These are phyloP conservation scores for Malurus splendens DNA, from an alignment of 2,797 vertebrate genomes.

Conservation along the genomic window DNA sequence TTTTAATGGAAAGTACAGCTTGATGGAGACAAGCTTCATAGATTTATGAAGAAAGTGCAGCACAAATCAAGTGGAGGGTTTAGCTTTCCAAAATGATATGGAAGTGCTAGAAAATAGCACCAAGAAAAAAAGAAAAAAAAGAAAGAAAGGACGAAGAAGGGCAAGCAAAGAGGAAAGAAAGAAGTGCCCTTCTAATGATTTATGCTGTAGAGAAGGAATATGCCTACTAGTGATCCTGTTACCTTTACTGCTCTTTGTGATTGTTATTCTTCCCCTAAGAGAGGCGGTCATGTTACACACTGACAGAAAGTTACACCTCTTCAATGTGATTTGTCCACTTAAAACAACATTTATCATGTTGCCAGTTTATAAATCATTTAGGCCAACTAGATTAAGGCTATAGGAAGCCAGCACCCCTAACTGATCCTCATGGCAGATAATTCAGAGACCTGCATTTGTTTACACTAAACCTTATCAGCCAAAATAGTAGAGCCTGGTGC, in stretches of 20 bases:
- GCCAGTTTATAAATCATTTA: slow-evolving; percentile 78
- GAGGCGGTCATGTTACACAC: slow-evolving; percentile 54
- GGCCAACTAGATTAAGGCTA: slow-evolving; percentile 76
- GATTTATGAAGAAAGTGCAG: slow-evolving; percentile 76
- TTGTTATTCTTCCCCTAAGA: slow-evolving; percentile 57
- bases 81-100: slow-evolving; percentile 59
- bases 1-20: slow-evolving; percentile 83
- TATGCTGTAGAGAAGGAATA: slow-evolving; percentile 64
- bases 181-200: slow-evolving; percentile 60
- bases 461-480: slow-evolving; percentile 40
- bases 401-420: slow-evolving; percentile 64
- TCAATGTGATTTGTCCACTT: slow-evolving; percentile 68
- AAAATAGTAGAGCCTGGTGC: not conserved
- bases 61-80: slow-evolving; percentile 73
- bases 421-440: slow-evolving; percentile 62
- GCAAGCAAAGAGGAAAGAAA: not conserved
- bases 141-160: slow-evolving; percentile 21
- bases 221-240: slow-evolving; percentile 43
- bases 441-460: slow-evolving; percentile 57
- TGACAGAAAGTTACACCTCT: slow-evolving; percentile 68
- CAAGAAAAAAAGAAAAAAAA: not conserved
- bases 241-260: slow-evolving; percentile 15
- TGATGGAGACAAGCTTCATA: slow-evolving; percentile 67
- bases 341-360: slow-evolving; percentile 74
- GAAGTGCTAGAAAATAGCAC: slow-evolving; percentile 2